Conservation (phyloP, 2,113 vertebrate species). For the Gallinago media region DNA sequence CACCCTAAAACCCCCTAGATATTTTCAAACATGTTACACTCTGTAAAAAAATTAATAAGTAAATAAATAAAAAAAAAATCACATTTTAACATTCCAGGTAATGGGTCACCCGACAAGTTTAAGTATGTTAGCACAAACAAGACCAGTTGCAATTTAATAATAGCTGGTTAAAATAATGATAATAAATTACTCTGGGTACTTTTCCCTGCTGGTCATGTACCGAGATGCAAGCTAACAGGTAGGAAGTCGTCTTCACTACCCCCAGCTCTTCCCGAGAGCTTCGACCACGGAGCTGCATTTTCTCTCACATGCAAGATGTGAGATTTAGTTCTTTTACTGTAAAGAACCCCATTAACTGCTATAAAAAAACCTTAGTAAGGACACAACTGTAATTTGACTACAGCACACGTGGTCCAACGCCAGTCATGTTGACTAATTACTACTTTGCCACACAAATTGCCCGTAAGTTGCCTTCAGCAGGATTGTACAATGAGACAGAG, state of each 20-base stretch:
- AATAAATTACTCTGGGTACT: conserved; percentile 11
- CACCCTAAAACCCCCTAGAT: neutral
- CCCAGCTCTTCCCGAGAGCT: neutral
- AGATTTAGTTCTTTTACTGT: neutral
- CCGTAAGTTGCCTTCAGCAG: neutral
- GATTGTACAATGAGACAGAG: neutral
- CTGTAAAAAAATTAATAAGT: neutral
- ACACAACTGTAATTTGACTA: neutral
- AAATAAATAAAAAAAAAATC: neutral
- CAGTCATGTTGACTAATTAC: neutral
- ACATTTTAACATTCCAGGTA: neutral
- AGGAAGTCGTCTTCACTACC: neutral
- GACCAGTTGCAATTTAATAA: conserved; percentile 15
- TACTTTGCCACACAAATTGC: neutral
- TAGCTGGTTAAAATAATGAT: conserved; percentile 8
- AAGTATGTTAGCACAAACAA: neutral
- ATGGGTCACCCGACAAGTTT: neutral
- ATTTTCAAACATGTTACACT: neutral
- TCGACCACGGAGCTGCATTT: accelerated
- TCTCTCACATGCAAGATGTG: neutral
- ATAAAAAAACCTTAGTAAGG: neutral
- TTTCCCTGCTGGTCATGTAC: neutral
- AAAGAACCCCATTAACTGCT: neutral
- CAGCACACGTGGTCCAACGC: neutral
- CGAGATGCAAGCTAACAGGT: neutral